Conservation (phyloP, 2,888 invertebrate species). For the Marronus borbonicus region DNA sequence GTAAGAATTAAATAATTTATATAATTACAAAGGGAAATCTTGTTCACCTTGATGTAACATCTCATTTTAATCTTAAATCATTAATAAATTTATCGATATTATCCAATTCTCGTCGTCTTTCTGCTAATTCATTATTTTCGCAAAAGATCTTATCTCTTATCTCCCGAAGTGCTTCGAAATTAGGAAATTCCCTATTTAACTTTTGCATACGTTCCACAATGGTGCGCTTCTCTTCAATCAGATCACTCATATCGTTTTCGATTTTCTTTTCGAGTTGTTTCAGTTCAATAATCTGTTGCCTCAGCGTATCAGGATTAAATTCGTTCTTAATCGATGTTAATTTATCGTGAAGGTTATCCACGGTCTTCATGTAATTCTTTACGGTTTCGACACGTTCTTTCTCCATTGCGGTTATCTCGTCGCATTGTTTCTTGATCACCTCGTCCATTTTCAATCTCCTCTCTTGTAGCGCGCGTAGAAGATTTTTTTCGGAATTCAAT, state of each 20-base stretch:
- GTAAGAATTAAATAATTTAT: too few relatives aligned
- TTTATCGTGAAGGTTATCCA: constrained; percentile 15
- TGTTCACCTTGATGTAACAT: background rate
- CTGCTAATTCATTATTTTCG: background rate
- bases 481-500: background rate
- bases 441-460: constrained; percentile 12
- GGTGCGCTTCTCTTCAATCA: background rate
- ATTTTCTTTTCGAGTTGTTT: background rate
- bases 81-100: constrained; percentile 26
- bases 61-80: constrained; percentile 25
- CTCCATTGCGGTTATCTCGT: background rate
- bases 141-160: background rate
- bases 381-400: constrained; percentile 15
- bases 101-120: constrained; percentile 9
- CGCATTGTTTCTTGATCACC: background rate
- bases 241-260: background rate
- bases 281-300: background rate
- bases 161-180: background rate
- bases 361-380: constrained; percentile 6
- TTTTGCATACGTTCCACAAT: constrained; percentile 3
- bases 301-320: constrained; percentile 18
- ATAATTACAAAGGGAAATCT: too few relatives aligned
- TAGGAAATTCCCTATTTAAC: constrained; percentile 5
- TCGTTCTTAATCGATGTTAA: constrained; percentile 14
- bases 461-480: background rate